Percentiles rank a stretch among this genome's conserved stretches.
Evolutionary conservation across 2,797 vertebrate genomes (phyloP).

Genomic region (Diceros bicornis): DNA sequence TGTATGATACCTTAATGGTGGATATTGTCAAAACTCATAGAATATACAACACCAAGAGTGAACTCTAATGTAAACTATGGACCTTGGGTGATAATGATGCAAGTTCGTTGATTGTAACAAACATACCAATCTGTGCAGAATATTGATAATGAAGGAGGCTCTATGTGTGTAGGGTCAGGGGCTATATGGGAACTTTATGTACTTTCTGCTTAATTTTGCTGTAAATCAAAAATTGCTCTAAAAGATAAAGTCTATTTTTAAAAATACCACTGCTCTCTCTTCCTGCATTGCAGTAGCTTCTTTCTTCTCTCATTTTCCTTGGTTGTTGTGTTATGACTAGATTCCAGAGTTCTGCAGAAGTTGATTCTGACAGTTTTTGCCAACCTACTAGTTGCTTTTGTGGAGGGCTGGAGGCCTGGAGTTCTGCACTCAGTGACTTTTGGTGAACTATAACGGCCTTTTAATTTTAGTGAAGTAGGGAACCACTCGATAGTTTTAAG

Average conservation of each 20-base stretch:
- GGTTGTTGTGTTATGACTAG: background rate
- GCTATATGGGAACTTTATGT: background rate
- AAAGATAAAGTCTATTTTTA: background rate
- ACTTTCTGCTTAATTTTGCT: background rate
- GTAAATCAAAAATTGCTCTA: background rate
- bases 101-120: background rate
- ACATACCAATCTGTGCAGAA: background rate
- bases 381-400: background rate
- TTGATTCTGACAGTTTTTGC: conserved; percentile 40
- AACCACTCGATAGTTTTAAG: background rate
- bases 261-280: background rate
- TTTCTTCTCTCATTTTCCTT: background rate
- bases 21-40: background rate
- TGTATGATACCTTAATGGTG: background rate
- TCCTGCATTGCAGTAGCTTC: background rate
- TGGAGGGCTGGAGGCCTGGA: background rate
- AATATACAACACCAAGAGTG: background rate
- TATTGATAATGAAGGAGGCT: background rate
- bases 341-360: conserved; percentile 11
- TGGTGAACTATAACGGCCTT: background rate
- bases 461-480: conserved; percentile 45
- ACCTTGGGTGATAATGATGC: background rate
- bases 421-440: background rate
- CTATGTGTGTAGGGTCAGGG: background rate
- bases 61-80: background rate